Evolutionary conservation across 2,113 vertebrate species (phyloP).

Genomic region (Epinephelus fuscoguttatus): DNA sequence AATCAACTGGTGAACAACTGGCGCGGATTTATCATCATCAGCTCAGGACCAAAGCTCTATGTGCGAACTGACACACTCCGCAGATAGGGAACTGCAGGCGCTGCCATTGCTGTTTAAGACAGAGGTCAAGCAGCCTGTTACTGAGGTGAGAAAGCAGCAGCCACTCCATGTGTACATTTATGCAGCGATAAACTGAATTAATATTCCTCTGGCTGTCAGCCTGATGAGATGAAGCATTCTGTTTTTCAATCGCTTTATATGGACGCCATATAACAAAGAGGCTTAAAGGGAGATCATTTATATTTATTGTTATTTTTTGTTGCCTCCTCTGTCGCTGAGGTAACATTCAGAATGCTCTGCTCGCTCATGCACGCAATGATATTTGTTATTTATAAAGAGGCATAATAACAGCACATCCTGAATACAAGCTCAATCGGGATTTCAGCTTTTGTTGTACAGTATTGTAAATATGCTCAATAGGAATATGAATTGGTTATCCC

Average conservation of each 20-base stretch:
- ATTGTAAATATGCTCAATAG: slow-evolving; percentile 57
- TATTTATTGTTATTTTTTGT: slow-evolving; percentile 43
- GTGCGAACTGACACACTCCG: slow-evolving; percentile 65
- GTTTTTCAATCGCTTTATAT: slow-evolving; percentile 32
- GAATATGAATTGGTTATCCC: slow-evolving; percentile 53
- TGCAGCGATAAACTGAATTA: slow-evolving; percentile 42
- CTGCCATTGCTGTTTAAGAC: slow-evolving; percentile 64
- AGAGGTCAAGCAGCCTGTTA: slow-evolving; percentile 61
- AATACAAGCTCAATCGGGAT: slow-evolving; percentile 29
- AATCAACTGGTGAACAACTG: slow-evolving; percentile 80
- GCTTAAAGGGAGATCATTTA: slow-evolving; percentile 53
- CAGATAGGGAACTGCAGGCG: slow-evolving; percentile 58
- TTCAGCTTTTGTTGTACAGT: slow-evolving; percentile 45
- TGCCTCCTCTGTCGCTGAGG: slow-evolving; percentile 51
- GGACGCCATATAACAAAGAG: slow-evolving; percentile 32
- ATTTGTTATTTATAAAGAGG: slow-evolving; percentile 57
- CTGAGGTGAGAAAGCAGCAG: slow-evolving; percentile 31
- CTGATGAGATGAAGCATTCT: slow-evolving; percentile 32
- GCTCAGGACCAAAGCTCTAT: slow-evolving; percentile 58
- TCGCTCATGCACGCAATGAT: slow-evolving; percentile 40
- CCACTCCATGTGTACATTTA: slow-evolving; percentile 37
- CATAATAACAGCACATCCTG: slow-evolving; percentile 59
- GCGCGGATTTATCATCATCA: slow-evolving; percentile 80
- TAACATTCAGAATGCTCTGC: slow-evolving; percentile 26
- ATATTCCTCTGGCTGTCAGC: slow-evolving; percentile 29